These are phyloP conservation scores for Baryphthengus martii DNA, from an alignment of 2,113 vertebrate genomes.

Conservation along the genomic window DNA sequence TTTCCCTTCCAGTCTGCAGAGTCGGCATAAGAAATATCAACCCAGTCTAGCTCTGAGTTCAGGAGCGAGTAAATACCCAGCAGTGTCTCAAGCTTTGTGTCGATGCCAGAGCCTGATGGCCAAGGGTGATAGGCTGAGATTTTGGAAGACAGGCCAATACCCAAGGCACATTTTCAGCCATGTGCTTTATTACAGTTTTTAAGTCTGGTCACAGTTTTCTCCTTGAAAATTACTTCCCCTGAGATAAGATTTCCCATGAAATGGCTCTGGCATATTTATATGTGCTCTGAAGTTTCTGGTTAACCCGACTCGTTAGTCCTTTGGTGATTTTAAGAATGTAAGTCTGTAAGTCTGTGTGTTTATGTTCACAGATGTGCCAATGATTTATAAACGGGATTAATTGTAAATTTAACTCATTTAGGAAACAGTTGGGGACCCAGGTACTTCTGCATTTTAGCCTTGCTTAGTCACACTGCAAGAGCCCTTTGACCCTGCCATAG, in stretches of 20 bases:
- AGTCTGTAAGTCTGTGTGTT: not conserved
- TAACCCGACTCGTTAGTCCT: not conserved
- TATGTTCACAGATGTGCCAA: not conserved
- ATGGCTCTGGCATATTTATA: not conserved
- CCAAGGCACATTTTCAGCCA: not conserved
- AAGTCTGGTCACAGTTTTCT: not conserved
- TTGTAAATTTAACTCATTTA: not conserved
- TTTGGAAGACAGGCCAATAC: not conserved
- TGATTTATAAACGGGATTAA: not conserved
- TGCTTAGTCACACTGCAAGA: not conserved
- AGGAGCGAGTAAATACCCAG: not conserved
- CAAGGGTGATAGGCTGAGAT: not conserved
- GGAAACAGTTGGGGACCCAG: not conserved
- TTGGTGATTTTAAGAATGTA: not conserved
- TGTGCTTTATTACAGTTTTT: not conserved
- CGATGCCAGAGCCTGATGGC: not conserved
- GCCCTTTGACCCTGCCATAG: constrained; percentile 16
- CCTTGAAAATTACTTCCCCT: not conserved
- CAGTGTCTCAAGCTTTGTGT: not conserved
- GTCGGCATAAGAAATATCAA: not conserved
- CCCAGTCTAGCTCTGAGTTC: not conserved
- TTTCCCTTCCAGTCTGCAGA: not conserved
- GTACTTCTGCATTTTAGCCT: not conserved
- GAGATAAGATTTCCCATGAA: constrained; percentile 17
- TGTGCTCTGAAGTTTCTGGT: not conserved